Evolutionary conservation across 1,140 invertebrate genomes (phyloP), one percentile per base, ranked within the genome.

Genomic region (Radopholus similis): DNA sequence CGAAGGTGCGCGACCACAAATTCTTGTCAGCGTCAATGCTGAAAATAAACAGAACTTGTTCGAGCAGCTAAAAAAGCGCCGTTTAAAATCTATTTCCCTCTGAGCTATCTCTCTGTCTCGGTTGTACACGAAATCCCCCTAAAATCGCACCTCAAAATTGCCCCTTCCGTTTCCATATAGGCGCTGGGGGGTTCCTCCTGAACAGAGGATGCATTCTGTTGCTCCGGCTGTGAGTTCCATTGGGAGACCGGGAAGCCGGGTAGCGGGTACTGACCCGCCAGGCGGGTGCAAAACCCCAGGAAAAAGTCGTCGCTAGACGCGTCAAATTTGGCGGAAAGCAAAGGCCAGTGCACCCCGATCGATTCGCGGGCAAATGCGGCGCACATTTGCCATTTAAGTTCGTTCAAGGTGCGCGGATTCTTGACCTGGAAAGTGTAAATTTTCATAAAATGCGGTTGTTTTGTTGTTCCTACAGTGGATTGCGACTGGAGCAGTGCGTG

Each of bases 331-430:
- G 49, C 72, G 38, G 21, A 53, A 15, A 57, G 66, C 30, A 37
- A 60, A 26, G n/a, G 56, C 66, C 62, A 74, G 44, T 49, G 72
- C 42, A 44, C 42, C 35, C 34, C 63, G 51, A 30, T 60, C 37
- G 30, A 44, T 15, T 59, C 37, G 9, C 35, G 64, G n/a, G 58
- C 65, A 55, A 21, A 75, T 34, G 63, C 51, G n/a, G 62, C 55
- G 49, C 74, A 76, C 21, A 76, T 35, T 21, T 73, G 77, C 77
- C 77, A 79, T 53, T 79, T 76, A 28, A 82, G 37, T 40, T 79
- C 77, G 13, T 78, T 81, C 26, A 70, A 15, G 5, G 67, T 53
- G 15, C 74, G 66, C 9, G 40, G 47, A 56, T 77, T 38, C 53
- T 49, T 53, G 28, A 63, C 35, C 28, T 40, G 42, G 8, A 56